Conservation (phyloP, 1,140 invertebrate species). For the Drosophila takahashii region DNA sequence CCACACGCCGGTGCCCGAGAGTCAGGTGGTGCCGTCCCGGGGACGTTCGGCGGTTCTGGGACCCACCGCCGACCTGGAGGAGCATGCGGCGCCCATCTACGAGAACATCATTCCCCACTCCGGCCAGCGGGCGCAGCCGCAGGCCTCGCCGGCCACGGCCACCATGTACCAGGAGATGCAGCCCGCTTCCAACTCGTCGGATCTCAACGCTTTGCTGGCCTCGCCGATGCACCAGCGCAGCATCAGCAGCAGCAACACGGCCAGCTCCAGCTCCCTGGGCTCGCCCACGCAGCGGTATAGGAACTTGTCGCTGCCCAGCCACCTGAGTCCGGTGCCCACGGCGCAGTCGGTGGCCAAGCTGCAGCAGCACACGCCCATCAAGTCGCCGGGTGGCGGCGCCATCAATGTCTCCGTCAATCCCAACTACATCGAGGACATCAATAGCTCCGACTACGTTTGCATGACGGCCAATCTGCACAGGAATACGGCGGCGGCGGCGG, state of each 20-base stretch:
- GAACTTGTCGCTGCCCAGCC: conserved; percentile 29
- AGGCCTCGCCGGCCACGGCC: conserved; percentile 80
- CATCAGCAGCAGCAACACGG: conserved; percentile 57
- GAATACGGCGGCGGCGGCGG: conserved; percentile 34
- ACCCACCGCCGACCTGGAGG: conserved; percentile 18
- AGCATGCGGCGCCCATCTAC: conserved; percentile 87
- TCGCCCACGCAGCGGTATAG: conserved; percentile 66
- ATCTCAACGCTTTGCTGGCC: conserved; percentile 56
- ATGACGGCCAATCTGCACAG: conserved; percentile 87
- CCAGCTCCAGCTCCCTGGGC: conserved; percentile 37
- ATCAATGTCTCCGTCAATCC: conserved; percentile 83
- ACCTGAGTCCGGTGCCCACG: conserved; percentile 38
- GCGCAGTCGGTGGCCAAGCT: conserved; percentile 51
- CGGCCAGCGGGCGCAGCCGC: conserved; percentile 81
- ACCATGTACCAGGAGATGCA: conserved; percentile 78
- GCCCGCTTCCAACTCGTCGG: conserved; percentile 40
- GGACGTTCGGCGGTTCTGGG: conserved; percentile 10
- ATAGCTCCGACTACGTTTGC: conserved; percentile 90
- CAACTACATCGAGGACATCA: conserved; percentile 87
- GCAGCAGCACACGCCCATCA: conserved; percentile 77
- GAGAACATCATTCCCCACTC: conserved; percentile 89
- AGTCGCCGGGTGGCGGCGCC: conserved; percentile 37
- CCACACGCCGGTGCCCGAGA: conserved; percentile 79
- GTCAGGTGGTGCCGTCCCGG: background rate
- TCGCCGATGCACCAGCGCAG: conserved; percentile 65